Evolutionary conservation across 92 coral and sea anemone genomes (phyloP).

Genomic region (Hydrozoanthus gracilis): DNA sequence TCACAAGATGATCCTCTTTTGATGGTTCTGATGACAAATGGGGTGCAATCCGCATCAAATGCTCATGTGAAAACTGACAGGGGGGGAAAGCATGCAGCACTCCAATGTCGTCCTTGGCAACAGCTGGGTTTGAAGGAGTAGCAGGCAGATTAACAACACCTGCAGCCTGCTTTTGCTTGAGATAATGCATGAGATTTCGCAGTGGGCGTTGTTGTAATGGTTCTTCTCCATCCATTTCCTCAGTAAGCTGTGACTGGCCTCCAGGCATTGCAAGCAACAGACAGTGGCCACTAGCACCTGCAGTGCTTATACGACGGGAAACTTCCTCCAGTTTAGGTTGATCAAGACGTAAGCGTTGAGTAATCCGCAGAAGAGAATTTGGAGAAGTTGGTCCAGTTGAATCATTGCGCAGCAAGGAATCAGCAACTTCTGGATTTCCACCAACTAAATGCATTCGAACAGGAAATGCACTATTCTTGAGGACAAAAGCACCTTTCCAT

Average conservation of each 20-base stretch:
- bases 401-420: constrained; percentile 91
- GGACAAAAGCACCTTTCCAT: constrained; percentile 97
- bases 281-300: constrained; percentile 99
- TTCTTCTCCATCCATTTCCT: constrained; percentile 80
- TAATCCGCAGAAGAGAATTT: constrained; percentile 88
- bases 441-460: constrained; percentile 99
- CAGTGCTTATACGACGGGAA: constrained; percentile 95
- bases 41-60: constrained; percentile 97
- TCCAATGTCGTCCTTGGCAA: constrained; percentile 89
- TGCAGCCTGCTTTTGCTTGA: constrained; percentile 99
- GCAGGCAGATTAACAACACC: constrained; percentile 97
- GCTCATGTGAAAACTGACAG: constrained; percentile 99
- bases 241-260: constrained; percentile 85
- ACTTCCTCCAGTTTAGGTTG: constrained; percentile 99
- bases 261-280: constrained; percentile 99
- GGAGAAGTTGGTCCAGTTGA: constrained; percentile 76
- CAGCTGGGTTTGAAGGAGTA: constrained; percentile 75
- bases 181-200: constrained; percentile 98
- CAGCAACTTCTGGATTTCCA: constrained; percentile 99
- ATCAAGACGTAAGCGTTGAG: constrained; percentile 99
- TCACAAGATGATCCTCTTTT: constrained; percentile 97
- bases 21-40: constrained; percentile 99
- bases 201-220: constrained; percentile 97
- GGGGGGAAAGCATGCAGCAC: constrained; percentile 99
- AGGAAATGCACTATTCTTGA: constrained; percentile 99